Evolutionary conservation across 2,113 vertebrate genomes (phyloP).

Genomic region (Vireo altiloquus): DNA sequence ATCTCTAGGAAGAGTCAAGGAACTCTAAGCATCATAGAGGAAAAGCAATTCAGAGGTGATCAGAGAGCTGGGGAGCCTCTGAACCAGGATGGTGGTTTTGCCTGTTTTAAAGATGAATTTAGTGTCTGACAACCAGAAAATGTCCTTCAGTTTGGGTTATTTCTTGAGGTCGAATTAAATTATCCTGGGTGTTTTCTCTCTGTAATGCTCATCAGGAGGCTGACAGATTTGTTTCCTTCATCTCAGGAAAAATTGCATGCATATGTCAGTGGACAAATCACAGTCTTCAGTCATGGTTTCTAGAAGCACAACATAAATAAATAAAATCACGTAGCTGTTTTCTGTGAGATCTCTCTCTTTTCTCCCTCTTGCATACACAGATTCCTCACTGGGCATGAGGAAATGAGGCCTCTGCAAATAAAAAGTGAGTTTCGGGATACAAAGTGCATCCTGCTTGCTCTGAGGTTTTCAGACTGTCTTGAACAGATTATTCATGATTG

Average conservation of each 20-base stretch:
- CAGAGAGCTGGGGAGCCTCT: not conserved
- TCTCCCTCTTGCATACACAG: not conserved
- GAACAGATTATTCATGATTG: constrained; percentile 25
- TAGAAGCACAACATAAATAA: not conserved
- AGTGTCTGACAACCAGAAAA: constrained; percentile 52
- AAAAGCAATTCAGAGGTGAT: not conserved
- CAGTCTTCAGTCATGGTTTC: constrained; percentile 25
- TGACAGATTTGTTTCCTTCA: constrained; percentile 28
- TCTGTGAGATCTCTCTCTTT: not conserved
- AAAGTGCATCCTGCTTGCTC: not conserved
- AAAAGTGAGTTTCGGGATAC: not conserved
- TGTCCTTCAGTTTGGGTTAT: constrained; percentile 33
- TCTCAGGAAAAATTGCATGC: constrained; percentile 34
- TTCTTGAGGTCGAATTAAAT: constrained; percentile 56
- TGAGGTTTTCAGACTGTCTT: constrained; percentile 21
- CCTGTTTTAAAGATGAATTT: constrained; percentile 17
- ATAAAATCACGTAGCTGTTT: not conserved
- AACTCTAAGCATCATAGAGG: not conserved
- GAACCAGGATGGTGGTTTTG: not conserved
- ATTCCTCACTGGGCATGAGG: not conserved
- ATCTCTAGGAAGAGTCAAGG: not conserved
- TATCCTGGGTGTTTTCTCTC: constrained; percentile 23
- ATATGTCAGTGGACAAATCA: constrained; percentile 31
- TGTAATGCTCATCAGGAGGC: constrained; percentile 6
- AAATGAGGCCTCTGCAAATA: not conserved